Evolutionary conservation across 1,140 invertebrate genomes (phyloP).

Genomic region (Pachypsylla venusta): DNA sequence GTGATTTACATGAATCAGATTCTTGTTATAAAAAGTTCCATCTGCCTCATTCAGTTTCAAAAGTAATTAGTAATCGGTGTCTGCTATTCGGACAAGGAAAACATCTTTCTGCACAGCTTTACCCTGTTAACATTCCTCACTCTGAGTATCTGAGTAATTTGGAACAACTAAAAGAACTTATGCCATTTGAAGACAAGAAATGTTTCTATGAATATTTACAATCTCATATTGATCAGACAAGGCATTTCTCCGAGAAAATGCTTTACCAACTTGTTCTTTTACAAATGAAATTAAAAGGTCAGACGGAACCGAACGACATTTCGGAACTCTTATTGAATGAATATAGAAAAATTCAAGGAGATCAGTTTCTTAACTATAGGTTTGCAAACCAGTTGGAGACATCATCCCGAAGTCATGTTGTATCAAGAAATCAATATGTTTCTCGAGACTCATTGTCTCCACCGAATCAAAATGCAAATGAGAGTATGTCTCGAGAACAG

Average conservation of each 20-base stretch:
- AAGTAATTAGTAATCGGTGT: neutral
- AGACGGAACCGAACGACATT: slow-evolving; percentile 1
- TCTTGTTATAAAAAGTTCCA: neutral
- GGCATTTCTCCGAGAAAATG: neutral
- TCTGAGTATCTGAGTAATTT: neutral
- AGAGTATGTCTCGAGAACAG: neutral
- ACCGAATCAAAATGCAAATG: neutral
- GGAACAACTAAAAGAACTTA: slow-evolving; percentile 5
- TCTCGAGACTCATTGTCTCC: neutral
- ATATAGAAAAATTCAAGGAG: slow-evolving; percentile 2
- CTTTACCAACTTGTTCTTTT: neutral
- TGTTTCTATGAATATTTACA: slow-evolving; percentile 6
- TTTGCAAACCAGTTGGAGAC: neutral
- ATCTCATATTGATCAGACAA: neutral
- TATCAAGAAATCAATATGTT: no score
- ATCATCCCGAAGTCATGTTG: no score
- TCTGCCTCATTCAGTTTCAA: neutral
- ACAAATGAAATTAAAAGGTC: neutral
- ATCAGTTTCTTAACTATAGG: neutral
- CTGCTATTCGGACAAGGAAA: neutral
- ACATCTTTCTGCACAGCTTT: neutral
- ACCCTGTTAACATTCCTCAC: neutral
- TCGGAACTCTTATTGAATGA: neutral
- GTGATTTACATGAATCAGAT: neutral
- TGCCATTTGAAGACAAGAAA: neutral